phyloP scores from a whole-genome alignment of 2,797 vertebrate species.

The Dendrocincla fuliginosa region DNA sequence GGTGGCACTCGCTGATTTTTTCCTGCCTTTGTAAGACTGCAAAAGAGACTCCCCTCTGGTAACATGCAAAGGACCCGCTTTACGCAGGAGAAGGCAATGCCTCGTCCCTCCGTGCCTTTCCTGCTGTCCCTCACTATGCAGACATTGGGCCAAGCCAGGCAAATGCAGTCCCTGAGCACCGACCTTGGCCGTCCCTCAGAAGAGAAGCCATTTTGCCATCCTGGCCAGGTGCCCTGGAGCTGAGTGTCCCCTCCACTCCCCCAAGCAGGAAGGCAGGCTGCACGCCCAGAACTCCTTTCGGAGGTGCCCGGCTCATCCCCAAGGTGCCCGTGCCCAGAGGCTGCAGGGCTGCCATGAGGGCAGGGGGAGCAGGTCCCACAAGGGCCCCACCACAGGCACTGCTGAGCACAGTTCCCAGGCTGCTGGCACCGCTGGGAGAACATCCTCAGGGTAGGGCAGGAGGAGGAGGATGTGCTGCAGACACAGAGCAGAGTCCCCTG shows the following conservation, averaged over 20 bases:
- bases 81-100: neutral
- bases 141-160: neutral
- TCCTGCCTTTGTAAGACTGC: neutral
- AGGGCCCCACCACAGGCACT: accelerated
- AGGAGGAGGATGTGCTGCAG: neutral
- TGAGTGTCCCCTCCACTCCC: accelerated
- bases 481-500: neutral
- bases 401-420: neutral
- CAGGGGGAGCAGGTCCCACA: accelerated
- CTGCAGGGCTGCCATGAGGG: neutral
- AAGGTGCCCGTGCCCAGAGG: neutral
- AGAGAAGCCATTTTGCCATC: neutral
- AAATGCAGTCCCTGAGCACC: neutral
- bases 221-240: neutral
- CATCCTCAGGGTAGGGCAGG: neutral
- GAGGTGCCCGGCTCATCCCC: neutral
- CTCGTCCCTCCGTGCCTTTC: neutral
- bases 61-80: accelerated
- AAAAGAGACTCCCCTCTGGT: neutral
- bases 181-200: neutral
- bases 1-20: accelerated
- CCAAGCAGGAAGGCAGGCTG: neutral
- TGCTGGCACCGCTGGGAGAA: neutral
- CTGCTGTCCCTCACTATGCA: neutral
- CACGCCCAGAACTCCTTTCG: neutral